Percentiles rank a stretch among this genome's conserved stretches.
These are phyloP conservation scores for Empis livida DNA, from an alignment of 2,888 invertebrate species.

Conservation along the genomic window DNA sequence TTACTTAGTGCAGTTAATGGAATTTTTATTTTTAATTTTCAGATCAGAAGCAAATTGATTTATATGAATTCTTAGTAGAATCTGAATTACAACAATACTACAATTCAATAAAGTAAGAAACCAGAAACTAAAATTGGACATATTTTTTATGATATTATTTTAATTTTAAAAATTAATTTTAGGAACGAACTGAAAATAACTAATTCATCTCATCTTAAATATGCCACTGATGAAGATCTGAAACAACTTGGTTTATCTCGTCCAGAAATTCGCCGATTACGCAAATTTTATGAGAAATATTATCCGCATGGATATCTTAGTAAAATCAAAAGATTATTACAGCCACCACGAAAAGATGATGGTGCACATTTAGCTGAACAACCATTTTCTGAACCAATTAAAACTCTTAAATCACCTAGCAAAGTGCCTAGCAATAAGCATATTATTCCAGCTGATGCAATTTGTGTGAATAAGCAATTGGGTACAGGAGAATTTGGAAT, in stretches of 20 bases:
- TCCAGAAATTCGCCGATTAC: slow-evolving; percentile 87
- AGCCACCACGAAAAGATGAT: slow-evolving; percentile 36
- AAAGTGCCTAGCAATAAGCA: slow-evolving; percentile 56
- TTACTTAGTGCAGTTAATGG: no score
- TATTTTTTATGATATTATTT: neutral
- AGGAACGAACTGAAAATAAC: slow-evolving; percentile 81
- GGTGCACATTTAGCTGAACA: slow-evolving; percentile 28
- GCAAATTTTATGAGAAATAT: slow-evolving; percentile 87
- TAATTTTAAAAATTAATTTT: slow-evolving; percentile 25
- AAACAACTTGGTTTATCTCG: slow-evolving; percentile 83
- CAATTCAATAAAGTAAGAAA: slow-evolving; percentile 57
- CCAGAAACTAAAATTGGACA: slow-evolving; percentile 1
- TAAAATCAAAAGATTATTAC: slow-evolving; percentile 75
- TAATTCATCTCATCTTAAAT: slow-evolving; percentile 81
- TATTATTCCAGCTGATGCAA: slow-evolving; percentile 79
- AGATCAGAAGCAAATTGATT: slow-evolving; percentile 41
- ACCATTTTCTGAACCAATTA: slow-evolving; percentile 63
- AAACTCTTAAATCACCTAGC: slow-evolving; percentile 29
- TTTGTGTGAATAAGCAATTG: slow-evolving; percentile 85
- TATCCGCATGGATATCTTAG: slow-evolving; percentile 87
- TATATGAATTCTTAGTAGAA: slow-evolving; percentile 85
- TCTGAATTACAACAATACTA: slow-evolving; percentile 92
- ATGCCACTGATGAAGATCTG: slow-evolving; percentile 87
- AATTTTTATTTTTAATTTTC: slow-evolving; percentile 13
- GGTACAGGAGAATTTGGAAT: slow-evolving; percentile 97